Base-by-base conservation (phyloP, 2,113 vertebrate genomes). In the Rhombomys opimus region DNA sequence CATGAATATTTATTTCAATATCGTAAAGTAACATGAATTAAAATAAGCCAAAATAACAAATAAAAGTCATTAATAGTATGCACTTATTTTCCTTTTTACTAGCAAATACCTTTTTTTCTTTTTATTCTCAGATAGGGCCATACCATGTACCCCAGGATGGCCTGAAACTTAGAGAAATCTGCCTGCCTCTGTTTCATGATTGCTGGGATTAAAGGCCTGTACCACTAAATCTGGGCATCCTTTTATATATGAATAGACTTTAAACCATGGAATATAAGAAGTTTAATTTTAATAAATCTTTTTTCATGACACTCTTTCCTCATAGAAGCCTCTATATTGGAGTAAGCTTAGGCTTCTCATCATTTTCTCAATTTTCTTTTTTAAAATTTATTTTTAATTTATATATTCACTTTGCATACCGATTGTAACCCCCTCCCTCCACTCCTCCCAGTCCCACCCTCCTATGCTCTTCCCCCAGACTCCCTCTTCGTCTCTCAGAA, bases 11-110 rank as follows among this genome's bases (percentile, higher is more conserved):
- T 81, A 38, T 32, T 23, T 3, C 38, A 89, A 50, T 6, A 61
- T 17, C 68, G 11, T 86, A 95, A 81, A 86, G 70, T 89, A 30
- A 5, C 50, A 88, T 76, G 12, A 88, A 41, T 63, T 84, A 30
- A 88, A 94, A 38, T n/a, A 88, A 90, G 76, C 38, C 2, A 96
- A 87, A 72, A 76, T 75, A 76, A 57, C 59, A 15, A 84, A 63
- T 15, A 89, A 27, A 25, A 57, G 27, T 65, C n/a, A 67, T 12
- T 78, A 22, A 70, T 89, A 94, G 63, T 8, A 70, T n/a, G 7
- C 1, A 35, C 1, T 46, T 78, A 41, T 72, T 96, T 96, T 91
- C 22, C 65, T 23, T 93, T 92, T 92, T 65, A 65, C 12, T 65
- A 81, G n/a, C 4, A 73, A 89, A 81, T 65, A 32, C 12, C 2